phyloP scores from a whole-genome alignment of 2,888 invertebrate genomes.

The Drosophila melanocephala region DNA sequence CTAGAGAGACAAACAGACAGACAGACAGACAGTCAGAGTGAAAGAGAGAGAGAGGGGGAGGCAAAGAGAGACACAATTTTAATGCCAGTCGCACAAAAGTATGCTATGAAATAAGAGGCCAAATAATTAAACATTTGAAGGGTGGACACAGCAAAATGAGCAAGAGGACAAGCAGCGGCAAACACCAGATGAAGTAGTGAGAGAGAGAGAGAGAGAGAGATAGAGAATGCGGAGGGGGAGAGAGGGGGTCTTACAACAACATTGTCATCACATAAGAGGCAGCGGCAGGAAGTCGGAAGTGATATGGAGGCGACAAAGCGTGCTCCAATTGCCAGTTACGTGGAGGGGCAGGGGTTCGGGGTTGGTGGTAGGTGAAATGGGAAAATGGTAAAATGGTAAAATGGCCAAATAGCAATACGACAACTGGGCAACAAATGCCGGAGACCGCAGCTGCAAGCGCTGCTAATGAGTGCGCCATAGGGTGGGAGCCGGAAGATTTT shows the following conservation, averaged over 20 bases:
- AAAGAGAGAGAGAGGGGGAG: background rate
- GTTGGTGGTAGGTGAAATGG: background rate
- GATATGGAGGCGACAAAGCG: constrained; percentile 35
- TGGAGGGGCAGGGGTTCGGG: background rate
- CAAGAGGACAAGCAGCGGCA: background rate
- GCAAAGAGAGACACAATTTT: constrained; percentile 27
- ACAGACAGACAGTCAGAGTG: background rate
- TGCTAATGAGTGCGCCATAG: constrained; percentile 68
- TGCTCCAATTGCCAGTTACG: constrained; percentile 30
- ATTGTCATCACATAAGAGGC: background rate
- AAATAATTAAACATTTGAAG: constrained; percentile 63
- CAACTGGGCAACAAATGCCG: constrained; percentile 22
- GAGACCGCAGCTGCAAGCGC: constrained; percentile 73
- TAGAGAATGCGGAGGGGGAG: background rate
- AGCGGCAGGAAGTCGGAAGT: constrained; percentile 5
- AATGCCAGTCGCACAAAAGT: constrained; percentile 62
- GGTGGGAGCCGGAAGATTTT: background rate
- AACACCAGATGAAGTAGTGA: background rate
- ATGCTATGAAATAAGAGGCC: constrained; percentile 57
- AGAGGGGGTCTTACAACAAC: background rate
- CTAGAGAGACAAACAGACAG: background rate
- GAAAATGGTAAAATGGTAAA: background rate
- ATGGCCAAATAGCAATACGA: background rate
- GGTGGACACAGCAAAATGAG: constrained; percentile 9
- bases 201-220: constrained; percentile 3